Evolutionary conservation across 2,888 invertebrate genomes (phyloP), one percentile per base, ranked within the genome.

Genomic region (Pelosia muscerda): DNA sequence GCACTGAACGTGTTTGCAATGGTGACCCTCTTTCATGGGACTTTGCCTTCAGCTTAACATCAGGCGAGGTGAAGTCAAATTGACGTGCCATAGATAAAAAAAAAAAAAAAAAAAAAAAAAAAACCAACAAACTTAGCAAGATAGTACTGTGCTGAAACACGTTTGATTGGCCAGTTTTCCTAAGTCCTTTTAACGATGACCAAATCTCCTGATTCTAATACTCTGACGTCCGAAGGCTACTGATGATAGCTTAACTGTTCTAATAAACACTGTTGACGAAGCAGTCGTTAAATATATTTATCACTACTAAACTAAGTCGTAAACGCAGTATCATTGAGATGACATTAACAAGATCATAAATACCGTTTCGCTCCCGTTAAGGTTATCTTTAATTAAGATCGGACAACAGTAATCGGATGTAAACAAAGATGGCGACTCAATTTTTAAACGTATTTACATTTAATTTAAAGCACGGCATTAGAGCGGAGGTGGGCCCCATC

Each of bases 401-500:
- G 61, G 65, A 31, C 58, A 67, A 66, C 63, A 75, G 69, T 73
- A 71, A 80, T 77, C 69, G 63, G 23, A 53, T 22, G 64, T 71
- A 77, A 74, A 78, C 77, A 79, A 79, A 72, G 66, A 59, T 64
- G 73, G 70, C 69, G 79, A 82, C 78, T 82, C 75, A 81, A 79
- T 81, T 85, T 85, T 83, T 84, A 73, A 78, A 79, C 77, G 80
- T 85, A 84, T 86, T 86, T 86, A 85, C 83, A 78, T 85, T 87
- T 83, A 84, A 87, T 86, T 85, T 84, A 71, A 72, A 77, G 77
- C 75, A 69, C 62, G 63, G 49, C 28, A 53, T 68, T 71, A 75
- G 77, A 71, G 68, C 25, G 62, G 53, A 56, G 68, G 63, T 42
- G 66, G 60, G 57, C 60, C 67, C 69, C 71, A 72, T 73, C 79